These are phyloP conservation scores for Sebastolobus alascanus DNA, from an alignment of 2,797 vertebrate genomes.

Conservation along the genomic window DNA sequence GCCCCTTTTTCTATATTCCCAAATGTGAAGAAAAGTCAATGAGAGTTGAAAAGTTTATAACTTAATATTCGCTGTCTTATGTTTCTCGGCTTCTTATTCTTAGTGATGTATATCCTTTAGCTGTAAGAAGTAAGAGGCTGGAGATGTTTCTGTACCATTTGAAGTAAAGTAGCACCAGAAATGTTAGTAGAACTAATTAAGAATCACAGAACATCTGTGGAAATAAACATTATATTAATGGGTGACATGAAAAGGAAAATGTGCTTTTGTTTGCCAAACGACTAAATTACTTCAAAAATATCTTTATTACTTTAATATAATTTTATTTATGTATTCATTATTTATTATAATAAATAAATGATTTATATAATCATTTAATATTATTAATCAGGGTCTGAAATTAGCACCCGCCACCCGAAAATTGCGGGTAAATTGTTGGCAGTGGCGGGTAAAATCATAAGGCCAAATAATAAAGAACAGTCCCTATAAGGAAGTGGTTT, in stretches of 20 bases:
- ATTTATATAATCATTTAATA: too few species aligned
- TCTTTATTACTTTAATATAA: not conserved
- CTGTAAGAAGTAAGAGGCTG: not conserved
- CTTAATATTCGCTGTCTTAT: not conserved
- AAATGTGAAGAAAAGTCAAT: not conserved
- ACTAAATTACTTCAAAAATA: not conserved
- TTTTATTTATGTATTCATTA: too few species aligned
- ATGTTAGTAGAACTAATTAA: not conserved
- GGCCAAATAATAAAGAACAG: not conserved
- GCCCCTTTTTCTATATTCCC: not conserved
- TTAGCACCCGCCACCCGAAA: too few species aligned
- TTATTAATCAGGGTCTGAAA: too few species aligned
- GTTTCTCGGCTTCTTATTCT: not conserved
- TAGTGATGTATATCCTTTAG: not conserved
- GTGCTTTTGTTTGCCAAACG: not conserved
- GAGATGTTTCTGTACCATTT: not conserved
- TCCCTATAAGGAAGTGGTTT: not conserved
- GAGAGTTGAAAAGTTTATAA: constrained; percentile 11
- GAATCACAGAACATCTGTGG: constrained; percentile 1
- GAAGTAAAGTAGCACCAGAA: not conserved
- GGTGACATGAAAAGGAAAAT: not conserved
- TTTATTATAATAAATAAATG: too few species aligned
- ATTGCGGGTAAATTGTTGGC: too few species aligned
- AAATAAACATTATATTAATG: not conserved
- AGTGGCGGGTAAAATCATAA: too few species aligned